These are phyloP conservation scores for Drosophila lacteicornis DNA, from an alignment of 1,140 invertebrate species.

Conservation along the genomic window DNA sequence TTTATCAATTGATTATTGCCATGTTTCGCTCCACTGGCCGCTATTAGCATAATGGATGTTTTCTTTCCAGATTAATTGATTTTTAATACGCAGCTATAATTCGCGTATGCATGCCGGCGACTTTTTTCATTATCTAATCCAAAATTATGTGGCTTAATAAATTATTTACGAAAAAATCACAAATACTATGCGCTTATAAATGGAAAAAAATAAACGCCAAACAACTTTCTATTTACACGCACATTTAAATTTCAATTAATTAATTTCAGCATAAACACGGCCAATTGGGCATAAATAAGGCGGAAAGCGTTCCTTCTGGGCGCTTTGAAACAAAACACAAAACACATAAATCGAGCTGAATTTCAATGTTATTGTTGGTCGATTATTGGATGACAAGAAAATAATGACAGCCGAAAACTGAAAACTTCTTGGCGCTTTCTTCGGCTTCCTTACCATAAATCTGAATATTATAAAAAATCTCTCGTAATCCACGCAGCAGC, in stretches of 20 bases:
- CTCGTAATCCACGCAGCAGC: conserved; percentile 46
- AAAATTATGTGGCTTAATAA: conserved; percentile 61
- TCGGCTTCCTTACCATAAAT: conserved; percentile 36
- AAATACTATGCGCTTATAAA: background rate
- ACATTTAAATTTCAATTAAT: conserved; percentile 61
- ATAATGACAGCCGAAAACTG: conserved; percentile 18
- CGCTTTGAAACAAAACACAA: background rate
- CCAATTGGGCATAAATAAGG: conserved; percentile 43
- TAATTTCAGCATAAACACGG: conserved; percentile 37
- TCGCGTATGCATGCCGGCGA: conserved; percentile 13
- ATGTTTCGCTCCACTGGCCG: background rate
- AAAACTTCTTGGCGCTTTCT: conserved; percentile 51
- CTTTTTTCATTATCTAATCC: conserved; percentile 52
- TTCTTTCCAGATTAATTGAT: conserved; percentile 55
- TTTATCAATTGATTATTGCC: conserved; percentile 42
- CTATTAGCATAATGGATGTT: conserved; percentile 54
- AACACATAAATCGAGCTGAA: conserved; percentile 11
- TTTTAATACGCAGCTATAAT: conserved; percentile 52
- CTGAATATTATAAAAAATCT: conserved; percentile 51
- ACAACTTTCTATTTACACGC: conserved; percentile 56
- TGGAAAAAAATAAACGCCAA: background rate
- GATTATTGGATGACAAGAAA: conserved; percentile 39
- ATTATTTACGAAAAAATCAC: conserved; percentile 41
- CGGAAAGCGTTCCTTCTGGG: background rate
- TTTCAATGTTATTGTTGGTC: conserved; percentile 24